These are phyloP conservation scores for Salarias fasciatus DNA, from an alignment of 2,797 vertebrate species.

Conservation along the genomic window DNA sequence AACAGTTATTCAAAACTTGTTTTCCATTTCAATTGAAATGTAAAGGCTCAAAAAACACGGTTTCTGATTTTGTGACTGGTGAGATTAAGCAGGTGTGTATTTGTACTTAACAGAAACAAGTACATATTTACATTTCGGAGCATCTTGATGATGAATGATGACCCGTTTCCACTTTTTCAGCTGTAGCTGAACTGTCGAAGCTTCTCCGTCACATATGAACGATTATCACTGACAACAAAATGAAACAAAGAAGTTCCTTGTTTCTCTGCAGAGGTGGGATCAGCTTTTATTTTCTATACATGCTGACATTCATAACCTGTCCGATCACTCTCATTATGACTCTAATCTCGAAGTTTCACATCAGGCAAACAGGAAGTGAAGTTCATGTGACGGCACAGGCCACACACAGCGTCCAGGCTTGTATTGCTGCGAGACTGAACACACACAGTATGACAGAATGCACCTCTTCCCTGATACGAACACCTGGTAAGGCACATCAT, in stretches of 20 bases:
- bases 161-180: too few relatives aligned
- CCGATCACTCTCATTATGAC: constrained; percentile 16
- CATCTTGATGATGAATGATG: too few relatives aligned
- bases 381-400: constrained; percentile 29
- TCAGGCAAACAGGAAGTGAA: constrained; percentile 29
- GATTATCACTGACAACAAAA: neutral
- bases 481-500: constrained; percentile 79
- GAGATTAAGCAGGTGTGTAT: too few relatives aligned
- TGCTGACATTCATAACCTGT: constrained; percentile 43
- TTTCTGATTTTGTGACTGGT: too few relatives aligned
- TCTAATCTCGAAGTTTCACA: constrained; percentile 33
- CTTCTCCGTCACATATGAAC: too few relatives aligned
- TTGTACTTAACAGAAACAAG: too few relatives aligned
- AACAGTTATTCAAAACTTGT: too few relatives aligned
- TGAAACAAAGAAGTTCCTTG: neutral
- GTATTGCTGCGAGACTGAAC: constrained; percentile 42
- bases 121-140: too few relatives aligned
- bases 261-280: constrained; percentile 28
- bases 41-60: too few relatives aligned
- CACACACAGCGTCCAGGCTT: constrained; percentile 35
- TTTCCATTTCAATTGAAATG: too few relatives aligned
- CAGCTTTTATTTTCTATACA: constrained; percentile 61
- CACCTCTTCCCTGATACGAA: constrained; percentile 71
- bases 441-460: constrained; percentile 44
- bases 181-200: too few relatives aligned